A percentile compares a stretch with the other conserved stretches of the same genome.
Conservation (phyloP, 2,113 vertebrate species). For the Sus scrofa region DNA sequence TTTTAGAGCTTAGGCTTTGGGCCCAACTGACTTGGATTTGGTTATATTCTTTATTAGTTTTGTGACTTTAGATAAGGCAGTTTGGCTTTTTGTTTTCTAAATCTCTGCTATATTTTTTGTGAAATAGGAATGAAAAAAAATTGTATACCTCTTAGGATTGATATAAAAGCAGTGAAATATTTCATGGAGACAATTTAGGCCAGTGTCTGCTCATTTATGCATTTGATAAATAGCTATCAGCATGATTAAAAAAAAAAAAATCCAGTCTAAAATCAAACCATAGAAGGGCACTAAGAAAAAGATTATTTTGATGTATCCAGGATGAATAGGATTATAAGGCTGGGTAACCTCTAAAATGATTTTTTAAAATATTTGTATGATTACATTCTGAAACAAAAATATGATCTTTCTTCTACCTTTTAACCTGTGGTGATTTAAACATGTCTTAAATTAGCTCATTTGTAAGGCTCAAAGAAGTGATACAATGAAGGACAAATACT, state of each 20-base stretch:
- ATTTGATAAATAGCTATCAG: background rate
- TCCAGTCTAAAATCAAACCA: background rate
- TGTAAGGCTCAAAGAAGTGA: background rate
- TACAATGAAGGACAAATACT: background rate
- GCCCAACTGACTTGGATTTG: background rate
- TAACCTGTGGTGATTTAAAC: background rate
- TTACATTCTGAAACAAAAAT: background rate
- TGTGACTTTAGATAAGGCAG: background rate
- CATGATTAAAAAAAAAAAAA: background rate
- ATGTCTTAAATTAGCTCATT: slow-evolving; percentile 9
- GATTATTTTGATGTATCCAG: background rate
- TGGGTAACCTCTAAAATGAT: background rate
- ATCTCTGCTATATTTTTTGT: background rate
- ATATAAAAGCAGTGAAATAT: background rate
- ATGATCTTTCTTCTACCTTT: background rate
- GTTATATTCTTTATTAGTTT: background rate
- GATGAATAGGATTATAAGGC: background rate
- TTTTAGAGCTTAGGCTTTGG: background rate
- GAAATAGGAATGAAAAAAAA: slow-evolving; percentile 16
- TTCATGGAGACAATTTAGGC: background rate
- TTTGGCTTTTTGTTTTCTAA: slow-evolving; percentile 44
- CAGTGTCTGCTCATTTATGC: background rate
- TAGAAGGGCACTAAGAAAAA: background rate
- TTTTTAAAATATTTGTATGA: slow-evolving; percentile 3
- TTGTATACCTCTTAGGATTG: background rate